A percentile compares a stretch with the other conserved stretches of the same genome.
phyloP scores from a whole-genome alignment of 2,888 invertebrate genomes.

The Plebejus argus region DNA sequence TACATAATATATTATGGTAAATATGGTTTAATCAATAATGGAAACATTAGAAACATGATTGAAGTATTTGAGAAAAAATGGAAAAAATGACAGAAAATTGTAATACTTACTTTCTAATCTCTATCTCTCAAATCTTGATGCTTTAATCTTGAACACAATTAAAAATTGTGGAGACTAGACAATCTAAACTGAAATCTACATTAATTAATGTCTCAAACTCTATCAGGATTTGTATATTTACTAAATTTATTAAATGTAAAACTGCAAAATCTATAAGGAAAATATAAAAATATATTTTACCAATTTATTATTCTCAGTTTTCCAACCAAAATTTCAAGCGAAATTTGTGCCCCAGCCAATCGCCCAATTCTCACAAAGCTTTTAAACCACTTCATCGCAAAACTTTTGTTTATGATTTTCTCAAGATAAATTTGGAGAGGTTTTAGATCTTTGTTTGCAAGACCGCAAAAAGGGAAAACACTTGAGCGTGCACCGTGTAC shows the following conservation, averaged over 20 bases:
- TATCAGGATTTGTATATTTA: neutral
- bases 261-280: neutral
- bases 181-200: neutral
- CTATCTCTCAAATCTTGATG: too few relatives aligned
- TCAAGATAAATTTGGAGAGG: slow-evolving; percentile 51
- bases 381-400: neutral
- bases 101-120: too few relatives aligned
- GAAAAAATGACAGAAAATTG: too few relatives aligned
- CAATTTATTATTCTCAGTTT: neutral
- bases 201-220: neutral
- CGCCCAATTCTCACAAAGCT: neutral
- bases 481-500: slow-evolving; percentile 50
- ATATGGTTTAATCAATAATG: neutral
- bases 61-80: too few relatives aligned
- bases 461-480: slow-evolving; percentile 65
- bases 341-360: neutral
- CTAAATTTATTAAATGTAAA: neutral
- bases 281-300: too few relatives aligned
- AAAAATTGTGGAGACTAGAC: neutral
- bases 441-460: slow-evolving; percentile 55
- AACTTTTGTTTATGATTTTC: neutral
- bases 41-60: neutral
- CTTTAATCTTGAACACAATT: too few relatives aligned
- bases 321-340: neutral
- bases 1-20: neutral